Evolutionary conservation across 2,797 vertebrate genomes (phyloP), one percentile per base, ranked within the genome.

Genomic region (Arrhamphus sclerolepis): DNA sequence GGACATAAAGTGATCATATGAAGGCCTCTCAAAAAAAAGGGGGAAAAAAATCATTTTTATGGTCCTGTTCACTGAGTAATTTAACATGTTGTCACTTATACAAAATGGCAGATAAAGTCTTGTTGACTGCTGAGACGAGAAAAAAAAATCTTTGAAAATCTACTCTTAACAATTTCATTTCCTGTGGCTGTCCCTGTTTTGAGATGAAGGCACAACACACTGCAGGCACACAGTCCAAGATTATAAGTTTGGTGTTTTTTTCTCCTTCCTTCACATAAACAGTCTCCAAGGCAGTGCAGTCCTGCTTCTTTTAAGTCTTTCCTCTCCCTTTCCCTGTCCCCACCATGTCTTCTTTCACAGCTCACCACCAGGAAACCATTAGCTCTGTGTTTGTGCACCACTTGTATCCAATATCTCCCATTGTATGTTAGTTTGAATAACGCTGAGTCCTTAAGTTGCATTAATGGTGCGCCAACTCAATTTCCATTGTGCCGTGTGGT

Each of bases 301-400:
- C 46, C 41, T 50, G 38, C 31, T 50, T 56, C 40, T 16, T 52
- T 58, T 57, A 46, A 67, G 28, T 70, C 11, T 29, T 57, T 65
- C 61, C 59, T 66, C 50, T 68, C 59, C 55, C 17, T 21, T 20
- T 50, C 4, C 56, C 78, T 16, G 8, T 29, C 60, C 69, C 61
- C 66, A 38, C 13, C 34, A 38, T 64, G 65, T 73, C 71, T 57
- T 66, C 28, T 31, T 78, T 85, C 71, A 60, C 66, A 76, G 78
- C 69, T 84, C 83, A 79, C 83, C 82, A 74, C 81, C 64, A 28
- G 87, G 87, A 89, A 89, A 89, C 83, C 86, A 89, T 90, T 89
- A 89, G 85, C 85, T 59, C 48, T 72, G 10, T 77, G 73, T 86
- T 84, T 86, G 70, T 62, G 56, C 66, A 70, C 46, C 56, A n/a